Conservation (phyloP, 1,140 invertebrate species). For the Diabrotica virgifera region DNA sequence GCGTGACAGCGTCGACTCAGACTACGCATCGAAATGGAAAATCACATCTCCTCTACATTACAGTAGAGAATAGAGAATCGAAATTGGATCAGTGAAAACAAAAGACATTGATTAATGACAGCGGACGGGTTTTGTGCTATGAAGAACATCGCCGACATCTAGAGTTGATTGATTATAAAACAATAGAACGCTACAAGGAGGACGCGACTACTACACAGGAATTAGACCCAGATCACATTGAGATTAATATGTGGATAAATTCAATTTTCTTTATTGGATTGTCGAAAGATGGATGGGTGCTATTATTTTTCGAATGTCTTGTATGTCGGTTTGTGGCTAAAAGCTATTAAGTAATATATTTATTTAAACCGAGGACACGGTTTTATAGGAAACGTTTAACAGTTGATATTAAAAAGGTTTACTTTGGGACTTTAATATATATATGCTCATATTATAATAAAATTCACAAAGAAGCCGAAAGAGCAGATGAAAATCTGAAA, state of each 20-base stretch:
- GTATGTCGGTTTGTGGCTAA: neutral
- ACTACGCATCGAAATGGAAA: conserved; percentile 27
- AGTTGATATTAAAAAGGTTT: too few relatives aligned
- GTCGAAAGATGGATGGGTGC: too few relatives aligned
- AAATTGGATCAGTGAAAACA: conserved; percentile 37
- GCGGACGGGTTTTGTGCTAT: conserved; percentile 28
- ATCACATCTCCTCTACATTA: conserved; percentile 33
- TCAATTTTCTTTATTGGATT: neutral
- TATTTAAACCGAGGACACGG: too few relatives aligned
- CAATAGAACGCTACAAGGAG: conserved; percentile 21
- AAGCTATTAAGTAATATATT: too few relatives aligned
- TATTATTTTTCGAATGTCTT: conserved; percentile 4
- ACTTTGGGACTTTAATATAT: too few relatives aligned
- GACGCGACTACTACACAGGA: neutral
- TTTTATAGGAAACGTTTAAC: too few relatives aligned
- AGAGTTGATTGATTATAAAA: conserved; percentile 33
- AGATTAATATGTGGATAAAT: conserved; percentile 7
- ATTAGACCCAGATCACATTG: neutral
- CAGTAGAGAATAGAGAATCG: conserved; percentile 33
- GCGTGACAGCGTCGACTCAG: too few relatives aligned
- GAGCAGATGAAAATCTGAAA: too few relatives aligned
- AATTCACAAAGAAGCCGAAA: too few relatives aligned
- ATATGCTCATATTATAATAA: too few relatives aligned
- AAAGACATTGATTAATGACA: conserved; percentile 36
- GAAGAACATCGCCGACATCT: conserved; percentile 25